These are phyloP conservation scores for Periophthalmus magnuspinnatus DNA, from an alignment of 2,797 vertebrate genomes.

Conservation along the genomic window DNA sequence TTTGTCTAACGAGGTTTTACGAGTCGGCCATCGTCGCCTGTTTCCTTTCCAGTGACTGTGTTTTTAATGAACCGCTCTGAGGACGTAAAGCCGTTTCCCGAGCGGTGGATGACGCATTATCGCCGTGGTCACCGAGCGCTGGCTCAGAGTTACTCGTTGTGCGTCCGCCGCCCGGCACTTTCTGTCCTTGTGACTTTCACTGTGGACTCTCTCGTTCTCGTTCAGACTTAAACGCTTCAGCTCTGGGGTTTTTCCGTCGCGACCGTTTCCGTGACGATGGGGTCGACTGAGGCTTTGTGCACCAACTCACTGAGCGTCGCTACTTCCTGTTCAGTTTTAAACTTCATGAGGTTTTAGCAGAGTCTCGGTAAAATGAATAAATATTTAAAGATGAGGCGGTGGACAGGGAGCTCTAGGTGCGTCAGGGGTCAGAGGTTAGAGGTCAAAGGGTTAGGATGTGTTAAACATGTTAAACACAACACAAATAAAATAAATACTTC, in stretches of 20 bases:
- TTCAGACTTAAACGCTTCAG: neutral
- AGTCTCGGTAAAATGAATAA: too few species aligned
- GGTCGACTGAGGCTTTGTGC: too few species aligned
- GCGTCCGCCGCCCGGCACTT: neutral
- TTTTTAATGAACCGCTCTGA: neutral
- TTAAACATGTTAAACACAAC: too few species aligned
- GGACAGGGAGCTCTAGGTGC: too few species aligned
- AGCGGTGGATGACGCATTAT: conserved; percentile 36
- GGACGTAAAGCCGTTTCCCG: neutral
- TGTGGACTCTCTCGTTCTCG: neutral
- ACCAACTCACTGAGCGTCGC: too few species aligned
- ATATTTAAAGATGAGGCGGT: too few species aligned
- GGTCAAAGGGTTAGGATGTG: too few species aligned
- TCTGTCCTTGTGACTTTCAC: conserved; percentile 13
- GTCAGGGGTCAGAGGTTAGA: too few species aligned
- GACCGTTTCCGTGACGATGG: too few species aligned
- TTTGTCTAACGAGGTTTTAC: conserved; percentile 40
- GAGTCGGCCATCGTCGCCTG: conserved; percentile 20
- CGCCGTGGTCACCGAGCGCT: conserved; percentile 18
- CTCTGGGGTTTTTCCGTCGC: neutral
- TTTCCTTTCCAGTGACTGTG: conserved; percentile 39
- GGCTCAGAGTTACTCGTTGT: conserved; percentile 9
- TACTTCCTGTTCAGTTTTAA: too few species aligned
- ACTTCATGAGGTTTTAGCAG: too few species aligned
- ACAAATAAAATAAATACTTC: too few species aligned